A percentile compares a stretch with the other conserved stretches of the same genome.
phyloP scores from a whole-genome alignment of 2,888 invertebrate genomes.

The Oscheius sp. region DNA sequence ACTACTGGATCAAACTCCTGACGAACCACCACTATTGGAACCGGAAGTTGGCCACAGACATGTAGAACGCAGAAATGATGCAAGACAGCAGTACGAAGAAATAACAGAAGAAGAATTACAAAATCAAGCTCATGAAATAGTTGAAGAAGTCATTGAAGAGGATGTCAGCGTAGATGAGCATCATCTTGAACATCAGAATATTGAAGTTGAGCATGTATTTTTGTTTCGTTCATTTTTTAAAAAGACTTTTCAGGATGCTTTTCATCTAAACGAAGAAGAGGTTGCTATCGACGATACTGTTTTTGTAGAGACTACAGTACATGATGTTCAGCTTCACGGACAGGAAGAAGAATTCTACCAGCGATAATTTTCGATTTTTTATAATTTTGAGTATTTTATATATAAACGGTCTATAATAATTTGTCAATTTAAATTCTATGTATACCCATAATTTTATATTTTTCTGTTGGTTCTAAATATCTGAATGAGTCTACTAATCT shows the following conservation, averaged over 20 bases:
- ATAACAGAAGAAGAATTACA: not conserved
- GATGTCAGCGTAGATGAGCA: constrained; percentile 2
- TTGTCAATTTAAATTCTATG: not conserved
- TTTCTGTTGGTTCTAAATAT: too few species aligned
- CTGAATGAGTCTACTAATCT: too few species aligned
- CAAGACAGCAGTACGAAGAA: too few species aligned
- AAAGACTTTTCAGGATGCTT: not conserved
- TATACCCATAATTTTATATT: too few species aligned
- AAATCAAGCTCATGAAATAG: not conserved
- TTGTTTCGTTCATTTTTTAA: not conserved
- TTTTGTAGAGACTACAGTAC: not conserved
- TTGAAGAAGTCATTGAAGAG: constrained; percentile 17
- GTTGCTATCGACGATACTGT: not conserved
- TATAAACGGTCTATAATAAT: too few species aligned
- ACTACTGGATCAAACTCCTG: not conserved
- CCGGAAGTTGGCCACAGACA: not conserved
- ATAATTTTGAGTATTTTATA: too few species aligned
- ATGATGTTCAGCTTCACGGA: too few species aligned
- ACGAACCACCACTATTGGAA: not conserved
- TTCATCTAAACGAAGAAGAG: not conserved
- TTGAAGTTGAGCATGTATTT: not conserved
- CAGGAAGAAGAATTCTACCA: too few species aligned
- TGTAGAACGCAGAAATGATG: too few species aligned
- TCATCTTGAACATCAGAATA: too few species aligned
- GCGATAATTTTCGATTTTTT: too few species aligned